Base-by-base conservation (phyloP, 2,888 invertebrate species). In the Laspeyria flexula region DNA sequence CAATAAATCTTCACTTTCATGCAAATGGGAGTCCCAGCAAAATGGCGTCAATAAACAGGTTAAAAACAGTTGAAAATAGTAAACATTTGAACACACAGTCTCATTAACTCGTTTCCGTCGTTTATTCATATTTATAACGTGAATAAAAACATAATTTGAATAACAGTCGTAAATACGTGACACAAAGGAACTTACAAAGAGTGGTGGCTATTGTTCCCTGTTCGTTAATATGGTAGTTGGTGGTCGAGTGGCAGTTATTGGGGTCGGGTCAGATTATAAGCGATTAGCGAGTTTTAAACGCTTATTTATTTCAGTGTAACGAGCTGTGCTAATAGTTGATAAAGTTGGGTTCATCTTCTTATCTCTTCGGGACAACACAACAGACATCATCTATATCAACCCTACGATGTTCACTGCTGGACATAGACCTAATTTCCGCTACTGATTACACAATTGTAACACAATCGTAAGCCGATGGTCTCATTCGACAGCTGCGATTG, bases 1-100 rank as follows among this genome's bases (percentile, higher is more conserved):
- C 47, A 42, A 60, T 65, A 60, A 60, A 65, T 70, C 21, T 13
- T 45, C 10, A 65, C 51, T 52, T 55, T 39, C 54, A 65, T 56
- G 62, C 39, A 65, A 65, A 69, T 69, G 4, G 29, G 25, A 33
- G 33, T 47, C 38, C 37, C 48, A 55, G 56, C 55, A 50, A 66
- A 65, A 55, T 39, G 52, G 41, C 27, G 11, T 37, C 12, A 52
- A 53, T 55, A n/a, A n/a, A n/a, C n/a, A n/a, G n/a, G n/a, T n/a
- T n/a, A 49, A 55, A 48, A 57, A 48, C 48, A 65, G 49, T 45
- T 61, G 48, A 40, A 55, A 70, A 65, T 61, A 70, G 57, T 57
- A 38, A 56, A 51, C 48, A 50, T 55, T 41, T 48, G 55, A 45
- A 38, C 41, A 48, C 40, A 58, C 34, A 45, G 16, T 45, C 44